Conservation (phyloP, 1,140 invertebrate species). For the Drosophila virilis region DNA sequence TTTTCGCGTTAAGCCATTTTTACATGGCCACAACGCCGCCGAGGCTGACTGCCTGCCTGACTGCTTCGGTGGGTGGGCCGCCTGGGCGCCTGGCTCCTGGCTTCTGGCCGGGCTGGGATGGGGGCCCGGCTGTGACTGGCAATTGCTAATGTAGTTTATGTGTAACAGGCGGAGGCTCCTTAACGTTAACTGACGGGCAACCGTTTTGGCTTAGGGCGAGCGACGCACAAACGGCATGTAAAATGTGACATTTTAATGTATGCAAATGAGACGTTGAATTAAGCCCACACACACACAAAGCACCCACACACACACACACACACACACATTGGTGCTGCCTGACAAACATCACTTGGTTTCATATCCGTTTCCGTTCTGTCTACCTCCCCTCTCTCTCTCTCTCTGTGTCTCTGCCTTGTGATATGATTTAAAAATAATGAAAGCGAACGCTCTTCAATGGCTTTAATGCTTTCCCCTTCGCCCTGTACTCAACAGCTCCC, state of each 20-base stretch:
- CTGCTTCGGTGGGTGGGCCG: background rate
- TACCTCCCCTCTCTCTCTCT: too few species aligned
- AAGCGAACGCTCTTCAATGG: constrained; percentile 59
- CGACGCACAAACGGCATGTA: constrained; percentile 80
- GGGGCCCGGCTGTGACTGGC: constrained; percentile 39
- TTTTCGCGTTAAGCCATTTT: constrained; percentile 82
- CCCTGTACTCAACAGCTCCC: background rate
- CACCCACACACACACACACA: background rate
- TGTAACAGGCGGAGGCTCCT: constrained; percentile 61
- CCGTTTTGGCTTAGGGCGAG: constrained; percentile 72
- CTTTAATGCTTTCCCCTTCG: constrained; percentile 33
- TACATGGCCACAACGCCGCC: constrained; percentile 66
- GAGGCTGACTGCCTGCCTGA: background rate
- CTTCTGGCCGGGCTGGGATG: constrained; percentile 8
- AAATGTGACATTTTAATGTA: constrained; percentile 83
- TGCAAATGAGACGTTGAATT: constrained; percentile 83
- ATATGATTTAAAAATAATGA: constrained; percentile 83
- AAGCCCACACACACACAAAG: constrained; percentile 47
- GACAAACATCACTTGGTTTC: constrained; percentile 67
- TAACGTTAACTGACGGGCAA: constrained; percentile 76
- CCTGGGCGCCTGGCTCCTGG: background rate
- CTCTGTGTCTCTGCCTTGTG: constrained; percentile 37
- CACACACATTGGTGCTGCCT: background rate
- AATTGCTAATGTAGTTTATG: constrained; percentile 82
- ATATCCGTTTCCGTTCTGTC: constrained; percentile 68